Evolutionary conservation across 2,797 vertebrate genomes (phyloP).

Genomic region (Cercopithecus hamlyni): DNA sequence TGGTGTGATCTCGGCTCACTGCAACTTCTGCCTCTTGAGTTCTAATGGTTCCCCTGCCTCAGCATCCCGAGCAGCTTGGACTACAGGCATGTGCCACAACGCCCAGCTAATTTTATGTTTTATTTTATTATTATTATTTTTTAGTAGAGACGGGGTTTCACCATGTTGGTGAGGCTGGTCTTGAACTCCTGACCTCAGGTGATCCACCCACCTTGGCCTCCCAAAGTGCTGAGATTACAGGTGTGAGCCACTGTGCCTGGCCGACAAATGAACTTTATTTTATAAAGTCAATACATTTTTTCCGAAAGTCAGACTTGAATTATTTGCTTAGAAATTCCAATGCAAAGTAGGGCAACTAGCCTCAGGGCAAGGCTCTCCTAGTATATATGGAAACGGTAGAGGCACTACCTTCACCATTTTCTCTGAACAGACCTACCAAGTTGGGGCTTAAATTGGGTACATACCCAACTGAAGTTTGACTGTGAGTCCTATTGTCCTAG

Average conservation of each 20-base stretch:
- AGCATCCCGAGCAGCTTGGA: not conserved
- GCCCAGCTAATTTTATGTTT: not conserved
- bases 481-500: not conserved
- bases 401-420: fast-evolving
- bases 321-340: not conserved
- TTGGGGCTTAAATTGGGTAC: not conserved
- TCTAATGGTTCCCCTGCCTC: not conserved
- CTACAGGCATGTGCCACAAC: not conserved
- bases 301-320: not conserved
- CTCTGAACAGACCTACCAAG: not conserved
- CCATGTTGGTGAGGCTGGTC: not conserved
- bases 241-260: not conserved
- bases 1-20: not conserved
- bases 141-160: not conserved
- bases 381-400: not conserved
- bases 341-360: not conserved
- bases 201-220: not conserved
- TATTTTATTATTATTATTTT: not conserved
- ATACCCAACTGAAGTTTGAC: not conserved
- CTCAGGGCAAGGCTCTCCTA: not conserved
- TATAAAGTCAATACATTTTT: not conserved
- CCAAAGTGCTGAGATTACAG: not conserved
- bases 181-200: not conserved
- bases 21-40: not conserved
- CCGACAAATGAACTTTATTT: not conserved